Base-by-base conservation (phyloP, 2,888 invertebrate genomes). In the Malacosoma neustria region DNA sequence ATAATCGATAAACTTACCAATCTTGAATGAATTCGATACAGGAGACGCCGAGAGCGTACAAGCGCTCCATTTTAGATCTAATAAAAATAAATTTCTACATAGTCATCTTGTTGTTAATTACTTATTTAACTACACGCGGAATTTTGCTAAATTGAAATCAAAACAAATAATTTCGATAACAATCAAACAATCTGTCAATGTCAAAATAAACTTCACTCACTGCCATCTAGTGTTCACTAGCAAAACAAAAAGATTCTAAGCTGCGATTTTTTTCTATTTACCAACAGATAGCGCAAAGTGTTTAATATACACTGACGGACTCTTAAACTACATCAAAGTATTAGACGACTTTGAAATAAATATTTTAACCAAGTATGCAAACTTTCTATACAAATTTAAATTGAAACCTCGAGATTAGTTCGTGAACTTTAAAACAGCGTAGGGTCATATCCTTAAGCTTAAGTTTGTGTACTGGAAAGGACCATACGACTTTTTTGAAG, bases 21-120 rank as follows among this genome's bases (percentile, higher is more conserved):
- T 73, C 48, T 42, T 82, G 82, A 4, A 80, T 44, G 13, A 57
- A 48, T 48, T 77, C 62, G 9, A 81, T 81, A 33, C 62, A 61
- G 3, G 57, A 41, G 0, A 82, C 57, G 2, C 80, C 82, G 6
- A 79, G 43, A 0, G 72, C 80, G 59, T 80, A 74, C 0, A 82
- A 30, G 32, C 66, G 70, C 42, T 82, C 81, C 80, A 80, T 81
- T 38, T 32, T 57, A 40, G 30, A 31, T 29, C 11, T 29, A 13
- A 11, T 33, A 33, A 11, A 11, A 33, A 4, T n/a, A 11, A 29
- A 29, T 9, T n/a, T 29, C 41, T 38, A 46, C 38, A 48, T 39
- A 41, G 39, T 37, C 48, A 51, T 51, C 22, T 11, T 42, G 39
- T 40, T 45, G 40, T 32, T 40, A 43, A 41, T 40, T 30, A 29